Evolutionary conservation across 2,888 invertebrate genomes (phyloP), one percentile per base, ranked within the genome.

Genomic region (Parapristionchus giblindavisi): DNA sequence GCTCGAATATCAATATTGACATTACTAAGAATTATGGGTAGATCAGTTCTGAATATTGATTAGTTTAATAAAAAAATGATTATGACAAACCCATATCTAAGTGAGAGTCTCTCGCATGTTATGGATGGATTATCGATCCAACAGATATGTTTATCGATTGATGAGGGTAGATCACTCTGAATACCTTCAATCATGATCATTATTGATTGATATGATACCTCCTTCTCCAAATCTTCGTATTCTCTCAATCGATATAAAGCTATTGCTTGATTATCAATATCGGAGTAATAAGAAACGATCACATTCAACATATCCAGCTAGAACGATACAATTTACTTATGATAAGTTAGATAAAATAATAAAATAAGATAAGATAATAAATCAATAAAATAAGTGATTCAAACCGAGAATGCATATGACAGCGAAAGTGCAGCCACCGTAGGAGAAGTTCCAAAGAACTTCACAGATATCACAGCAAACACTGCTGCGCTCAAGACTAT

Each of bases 381-480:
- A n/a, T n/a, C n/a, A n/a, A 21, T n/a, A n/a, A n/a, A n/a, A n/a
- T n/a, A n/a, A 51, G 56, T 5, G 8, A 29, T 40, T 43, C 75
- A 34, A 40, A 79, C 77, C 14, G 77, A 77, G 4, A 82, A 61
- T 1, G 84, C 89, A 80, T 90, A 91, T 21, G 89, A 89, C 71
- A 91, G 88, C 3, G 90, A 89, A 24, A 91, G 85, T 14, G 91
- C 91, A 54, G 90, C 90, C 76, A 90, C 86, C 51, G 91, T 91
- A 51, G 90, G 89, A 34, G 89, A 89, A n/a, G 90, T 79, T 5
- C 80, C 84, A 27, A 83, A 81, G 61, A 82, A 87, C 36, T 88
- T 84, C 58, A 89, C 82, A 3, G 88, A 88, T 11, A 91, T 79
- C 1, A 97, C 96, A 61, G 95, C 94, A 89, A 98, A n/a, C n/a